A percentile compares a stretch with the other conserved stretches of the same genome.
Conservation (phyloP, 1,140 invertebrate species). For the Diploscapter pachys region DNA sequence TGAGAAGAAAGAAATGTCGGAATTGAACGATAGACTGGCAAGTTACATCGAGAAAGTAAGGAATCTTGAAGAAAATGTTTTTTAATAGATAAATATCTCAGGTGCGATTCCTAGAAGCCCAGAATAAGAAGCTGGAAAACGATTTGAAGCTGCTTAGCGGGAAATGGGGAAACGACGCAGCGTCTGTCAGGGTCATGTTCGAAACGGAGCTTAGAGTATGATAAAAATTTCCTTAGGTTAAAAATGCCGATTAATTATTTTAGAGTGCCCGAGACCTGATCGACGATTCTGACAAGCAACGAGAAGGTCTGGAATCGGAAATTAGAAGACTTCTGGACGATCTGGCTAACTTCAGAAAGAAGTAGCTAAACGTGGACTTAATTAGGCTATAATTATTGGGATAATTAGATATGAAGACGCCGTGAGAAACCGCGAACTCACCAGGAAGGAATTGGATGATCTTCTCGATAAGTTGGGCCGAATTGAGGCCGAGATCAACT, state of each 20-base stretch:
- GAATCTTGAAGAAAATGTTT: not conserved
- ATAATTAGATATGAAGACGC: constrained; percentile 45
- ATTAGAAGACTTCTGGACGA: constrained; percentile 46
- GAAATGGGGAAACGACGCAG: constrained; percentile 62
- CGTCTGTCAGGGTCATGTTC: constrained; percentile 63
- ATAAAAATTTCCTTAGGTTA: not conserved
- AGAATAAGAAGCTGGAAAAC: constrained; percentile 62
- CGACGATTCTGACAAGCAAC: constrained; percentile 48
- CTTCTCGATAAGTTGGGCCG: constrained; percentile 50
- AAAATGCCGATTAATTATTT: constrained; percentile 12
- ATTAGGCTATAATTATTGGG: constrained; percentile 24
- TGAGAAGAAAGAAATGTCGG: constrained; percentile 58
- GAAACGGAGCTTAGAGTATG: constrained; percentile 60
- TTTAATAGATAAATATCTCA: constrained; percentile 27
- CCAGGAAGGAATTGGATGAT: constrained; percentile 50
- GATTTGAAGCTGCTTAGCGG: constrained; percentile 61
- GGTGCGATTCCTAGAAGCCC: constrained; percentile 63
- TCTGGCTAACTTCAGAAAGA: constrained; percentile 49
- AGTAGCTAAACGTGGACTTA: constrained; percentile 20
- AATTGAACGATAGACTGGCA: constrained; percentile 56
- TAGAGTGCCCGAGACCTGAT: constrained; percentile 50
- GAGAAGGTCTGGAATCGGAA: constrained; percentile 41
- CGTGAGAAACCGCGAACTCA: constrained; percentile 41
- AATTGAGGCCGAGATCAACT: constrained; percentile 55
- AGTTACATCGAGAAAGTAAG: constrained; percentile 56